Evolutionary conservation across 2,888 invertebrate species (phyloP).

Genomic region (Apotomis capreana): DNA sequence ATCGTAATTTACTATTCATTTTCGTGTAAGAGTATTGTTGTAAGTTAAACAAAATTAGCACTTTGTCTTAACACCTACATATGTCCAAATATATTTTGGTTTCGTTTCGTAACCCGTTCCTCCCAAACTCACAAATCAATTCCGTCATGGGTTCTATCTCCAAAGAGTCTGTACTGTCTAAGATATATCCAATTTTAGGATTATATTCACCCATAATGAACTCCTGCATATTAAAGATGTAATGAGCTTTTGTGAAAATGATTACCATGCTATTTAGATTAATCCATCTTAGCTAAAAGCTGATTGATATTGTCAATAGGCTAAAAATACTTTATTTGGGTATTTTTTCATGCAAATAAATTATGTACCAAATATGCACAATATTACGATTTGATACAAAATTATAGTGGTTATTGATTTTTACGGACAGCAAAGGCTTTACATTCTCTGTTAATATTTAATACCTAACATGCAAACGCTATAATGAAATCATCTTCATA

Average conservation of each 20-base stretch:
- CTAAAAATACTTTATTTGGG: neutral
- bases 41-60: slow-evolving; percentile 53
- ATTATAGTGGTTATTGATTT: neutral
- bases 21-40: slow-evolving; percentile 35
- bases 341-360: slow-evolving; percentile 27
- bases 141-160: slow-evolving; percentile 51
- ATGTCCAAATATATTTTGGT: slow-evolving; percentile 61
- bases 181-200: slow-evolving; percentile 75
- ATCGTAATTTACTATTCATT: slow-evolving; percentile 1
- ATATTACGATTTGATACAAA: slow-evolving; percentile 4
- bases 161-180: slow-evolving; percentile 61
- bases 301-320: neutral
- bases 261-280: slow-evolving; percentile 31
- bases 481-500: slow-evolving; percentile 1
- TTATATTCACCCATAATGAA: slow-evolving; percentile 63
- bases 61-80: slow-evolving; percentile 76
- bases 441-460: slow-evolving; percentile 39
- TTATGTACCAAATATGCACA: neutral
- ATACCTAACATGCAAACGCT: slow-evolving; percentile 31
- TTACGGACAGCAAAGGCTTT: slow-evolving; percentile 27
- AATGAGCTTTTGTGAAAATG: slow-evolving; percentile 49
- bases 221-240: slow-evolving; percentile 75
- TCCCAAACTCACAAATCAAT: slow-evolving; percentile 65
- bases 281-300: slow-evolving; percentile 36
- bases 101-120: slow-evolving; percentile 52